Percentiles rank a stretch among this genome's conserved stretches.
These are phyloP conservation scores for Megaceryle maxima DNA, from an alignment of 2,113 vertebrate genomes.

Conservation along the genomic window DNA sequence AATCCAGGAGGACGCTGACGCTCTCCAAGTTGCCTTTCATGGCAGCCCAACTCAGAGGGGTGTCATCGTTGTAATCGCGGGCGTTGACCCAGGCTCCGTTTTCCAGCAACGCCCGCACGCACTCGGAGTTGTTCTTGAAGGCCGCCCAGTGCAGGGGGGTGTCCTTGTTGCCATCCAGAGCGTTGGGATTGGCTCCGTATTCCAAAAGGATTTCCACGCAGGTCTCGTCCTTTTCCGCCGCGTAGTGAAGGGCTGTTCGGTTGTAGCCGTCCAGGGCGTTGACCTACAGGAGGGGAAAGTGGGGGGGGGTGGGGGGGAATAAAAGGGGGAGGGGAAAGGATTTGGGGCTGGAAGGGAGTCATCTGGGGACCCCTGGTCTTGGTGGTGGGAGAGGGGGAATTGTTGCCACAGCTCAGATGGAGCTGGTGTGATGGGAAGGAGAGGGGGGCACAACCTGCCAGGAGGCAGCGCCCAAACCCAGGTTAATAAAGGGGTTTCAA, in stretches of 20 bases:
- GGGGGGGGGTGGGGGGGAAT: too few relatives aligned
- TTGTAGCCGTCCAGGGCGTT: slow-evolving; percentile 96
- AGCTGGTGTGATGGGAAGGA: too few relatives aligned
- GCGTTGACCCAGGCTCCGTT: slow-evolving; percentile 87
- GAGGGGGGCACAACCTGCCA: too few relatives aligned
- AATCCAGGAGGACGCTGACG: slow-evolving; percentile 89
- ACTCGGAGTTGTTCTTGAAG: slow-evolving; percentile 94
- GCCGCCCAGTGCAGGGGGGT: slow-evolving; percentile 96
- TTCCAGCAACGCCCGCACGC: slow-evolving; percentile 87
- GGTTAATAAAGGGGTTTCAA: fast-evolving
- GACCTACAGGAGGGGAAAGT: slow-evolving; percentile 76
- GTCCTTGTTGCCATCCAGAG: slow-evolving; percentile 93
- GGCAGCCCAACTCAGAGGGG: slow-evolving; percentile 94
- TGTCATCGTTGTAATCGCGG: slow-evolving; percentile 93
- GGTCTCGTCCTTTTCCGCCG: slow-evolving; percentile 92
- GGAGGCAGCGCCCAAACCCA: background rate
- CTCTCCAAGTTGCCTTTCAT: slow-evolving; percentile 98
- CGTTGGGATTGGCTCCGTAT: slow-evolving; percentile 89
- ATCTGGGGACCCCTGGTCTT: too few relatives aligned
- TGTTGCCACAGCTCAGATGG: too few relatives aligned
- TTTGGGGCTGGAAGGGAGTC: background rate
- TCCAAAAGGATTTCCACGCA: slow-evolving; percentile 94
- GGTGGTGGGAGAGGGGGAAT: too few relatives aligned
- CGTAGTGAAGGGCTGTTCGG: slow-evolving; percentile 93
- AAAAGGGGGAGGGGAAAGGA: background rate